Base-by-base conservation (phyloP, 1,140 invertebrate species). In the Drosophila pallidifrons region DNA sequence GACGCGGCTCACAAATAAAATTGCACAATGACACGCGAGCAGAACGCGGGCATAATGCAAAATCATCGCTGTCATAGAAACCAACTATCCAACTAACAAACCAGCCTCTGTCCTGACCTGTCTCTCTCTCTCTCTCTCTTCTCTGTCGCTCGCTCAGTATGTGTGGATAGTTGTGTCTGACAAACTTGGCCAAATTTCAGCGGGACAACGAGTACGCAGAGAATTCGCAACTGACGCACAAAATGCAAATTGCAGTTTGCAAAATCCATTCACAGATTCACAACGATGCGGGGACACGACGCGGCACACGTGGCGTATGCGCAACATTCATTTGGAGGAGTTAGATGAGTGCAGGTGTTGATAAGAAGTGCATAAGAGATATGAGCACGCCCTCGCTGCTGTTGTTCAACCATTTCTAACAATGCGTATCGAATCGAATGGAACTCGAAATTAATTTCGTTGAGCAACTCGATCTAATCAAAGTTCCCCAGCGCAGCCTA, bases 171-270 rank as follows among this genome's bases (percentile, higher is more conserved):
- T 43, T 64, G 57, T 25, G 72, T 59, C 60, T 75, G 60, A 61
- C 65, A 59, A 75, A 75, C 54, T 69, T 69, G 66, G 66, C 66
- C 64, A 61, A 59, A 75, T 63, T 72, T 25, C 73, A 32, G 57
- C 60, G 73, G 54, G 35, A 58, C 49, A 35, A 45, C 15, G 54
- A 38, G 25, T 54, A 16, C 6, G 45, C 25, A 28, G 13, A 4
- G 3, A 30, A 51, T 4, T 51, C 45, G 11, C 11, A 1, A 46
- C 30, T 15, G 25, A 30, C 46, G 61, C 35, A 25, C 32, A 46
- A 71, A 71, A 74, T 61, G 49, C 61, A 76, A 79, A 79, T 76
- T 72, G 67, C 55, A 73, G 64, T 73, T 25, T 64, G 57, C 55
- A 8, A 55, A 61, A 60, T 69, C 41, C 65, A 74, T 54, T 61